phyloP scores from a whole-genome alignment of 2,797 vertebrate species.

The Rhinophrynus dorsalis region DNA sequence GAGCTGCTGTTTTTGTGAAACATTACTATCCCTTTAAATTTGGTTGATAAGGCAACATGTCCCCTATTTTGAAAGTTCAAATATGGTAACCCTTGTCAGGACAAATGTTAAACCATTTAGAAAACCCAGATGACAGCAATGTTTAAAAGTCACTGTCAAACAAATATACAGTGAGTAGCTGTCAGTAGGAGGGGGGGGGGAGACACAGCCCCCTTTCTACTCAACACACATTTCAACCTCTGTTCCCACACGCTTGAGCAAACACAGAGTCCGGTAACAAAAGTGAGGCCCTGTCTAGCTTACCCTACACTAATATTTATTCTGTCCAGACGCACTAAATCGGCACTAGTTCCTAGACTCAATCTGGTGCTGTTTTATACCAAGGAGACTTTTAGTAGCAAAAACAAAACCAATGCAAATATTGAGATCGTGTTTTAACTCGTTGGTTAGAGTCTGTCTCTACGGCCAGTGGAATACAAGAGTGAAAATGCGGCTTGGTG shows the following conservation, averaged over 20 bases:
- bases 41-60: no score
- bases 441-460: no score
- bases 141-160: constrained; percentile 33
- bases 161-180: constrained; percentile 29
- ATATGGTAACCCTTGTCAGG: no score
- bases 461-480: no score
- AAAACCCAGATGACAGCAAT: constrained; percentile 29
- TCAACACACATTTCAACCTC: constrained; percentile 16
- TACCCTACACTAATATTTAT: constrained; percentile 6
- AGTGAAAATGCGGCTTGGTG: no score
- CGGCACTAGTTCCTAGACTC: not conserved
- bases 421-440: no score
- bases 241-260: constrained; percentile 41
- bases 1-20: no score
- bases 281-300: constrained; percentile 12
- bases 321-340: constrained; percentile 10
- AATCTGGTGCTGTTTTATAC: not conserved
- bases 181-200: not conserved
- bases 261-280: constrained; percentile 35
- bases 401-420: no score
- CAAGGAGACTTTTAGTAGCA: not conserved
- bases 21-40: no score
- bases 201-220: not conserved
- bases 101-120: not conserved
- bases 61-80: no score